Conservation (phyloP, 2,113 vertebrate genomes). For the Panthera leo region DNA sequence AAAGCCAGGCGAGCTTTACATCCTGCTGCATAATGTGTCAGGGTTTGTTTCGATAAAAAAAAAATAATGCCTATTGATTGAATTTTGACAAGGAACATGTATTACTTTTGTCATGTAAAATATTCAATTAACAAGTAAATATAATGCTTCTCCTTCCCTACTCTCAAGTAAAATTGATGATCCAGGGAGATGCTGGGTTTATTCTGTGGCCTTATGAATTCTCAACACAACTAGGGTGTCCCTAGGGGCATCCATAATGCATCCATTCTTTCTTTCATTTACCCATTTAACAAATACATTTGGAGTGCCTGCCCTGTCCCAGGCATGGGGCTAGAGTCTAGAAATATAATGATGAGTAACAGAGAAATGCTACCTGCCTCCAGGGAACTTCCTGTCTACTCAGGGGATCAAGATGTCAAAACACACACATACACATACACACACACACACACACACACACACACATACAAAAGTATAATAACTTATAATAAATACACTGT, state of each 20-base stretch:
- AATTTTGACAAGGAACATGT: conserved; percentile 66
- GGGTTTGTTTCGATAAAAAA: conserved; percentile 66
- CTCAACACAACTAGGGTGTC: background rate
- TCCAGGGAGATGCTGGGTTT: conserved; percentile 11
- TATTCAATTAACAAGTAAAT: conserved; percentile 65
- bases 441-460: background rate
- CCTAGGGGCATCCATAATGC: background rate
- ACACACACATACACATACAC: background rate
- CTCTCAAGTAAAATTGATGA: conserved; percentile 27
- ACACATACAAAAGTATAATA: background rate
- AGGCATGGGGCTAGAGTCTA: background rate
- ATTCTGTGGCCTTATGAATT: conserved; percentile 52
- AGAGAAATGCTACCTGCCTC: background rate
- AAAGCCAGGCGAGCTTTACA: background rate
- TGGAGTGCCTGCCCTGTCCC: background rate
- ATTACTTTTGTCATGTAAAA: conserved; percentile 66
- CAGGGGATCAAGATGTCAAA: background rate
- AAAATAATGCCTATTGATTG: conserved; percentile 47
- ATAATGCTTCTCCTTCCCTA: conserved; percentile 43
- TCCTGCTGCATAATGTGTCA: background rate
- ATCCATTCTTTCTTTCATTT: background rate
- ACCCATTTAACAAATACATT: conserved; percentile 29
- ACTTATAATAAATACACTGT: background rate
- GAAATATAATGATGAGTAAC: background rate
- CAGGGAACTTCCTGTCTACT: background rate